Conservation (phyloP, 2,797 vertebrate genomes). For the Gastrophryne carolinensis region DNA sequence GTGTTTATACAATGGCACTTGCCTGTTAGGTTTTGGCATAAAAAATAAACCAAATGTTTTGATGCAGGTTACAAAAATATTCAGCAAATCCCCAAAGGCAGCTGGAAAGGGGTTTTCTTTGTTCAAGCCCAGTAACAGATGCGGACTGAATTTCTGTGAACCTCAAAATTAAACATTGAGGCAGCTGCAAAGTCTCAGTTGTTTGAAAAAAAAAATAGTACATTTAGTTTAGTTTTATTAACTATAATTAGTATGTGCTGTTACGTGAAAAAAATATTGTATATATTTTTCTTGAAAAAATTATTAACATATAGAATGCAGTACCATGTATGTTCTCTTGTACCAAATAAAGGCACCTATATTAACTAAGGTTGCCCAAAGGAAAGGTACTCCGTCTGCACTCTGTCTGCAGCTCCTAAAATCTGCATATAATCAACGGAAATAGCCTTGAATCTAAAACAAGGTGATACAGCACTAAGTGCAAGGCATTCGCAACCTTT, state of each 20-base stretch:
- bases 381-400: background rate
- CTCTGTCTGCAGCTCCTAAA: background rate
- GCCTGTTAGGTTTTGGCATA: slow-evolving; percentile 16
- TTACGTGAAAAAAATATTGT: background rate
- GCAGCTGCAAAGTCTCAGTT: slow-evolving; percentile 24
- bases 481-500: background rate
- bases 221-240: background rate
- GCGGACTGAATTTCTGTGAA: slow-evolving; percentile 14
- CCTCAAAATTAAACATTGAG: slow-evolving; percentile 9
- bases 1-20: slow-evolving; percentile 15
- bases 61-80: slow-evolving; percentile 46
- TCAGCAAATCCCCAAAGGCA: slow-evolving; percentile 13
- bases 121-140: slow-evolving; percentile 19
- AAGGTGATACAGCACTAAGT: slow-evolving; percentile 9
- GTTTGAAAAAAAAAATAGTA: background rate
- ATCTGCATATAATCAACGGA: background rate
- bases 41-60: slow-evolving; percentile 37
- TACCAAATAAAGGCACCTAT: background rate
- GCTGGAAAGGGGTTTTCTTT: background rate
- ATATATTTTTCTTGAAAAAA: background rate
- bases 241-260: background rate
- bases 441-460: background rate
- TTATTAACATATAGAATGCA: background rate
- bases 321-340: background rate
- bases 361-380: background rate